Evolutionary conservation across 2,888 invertebrate species (phyloP), one percentile per base, ranked within the genome.

Genomic region (Caenorhabditis sp.): DNA sequence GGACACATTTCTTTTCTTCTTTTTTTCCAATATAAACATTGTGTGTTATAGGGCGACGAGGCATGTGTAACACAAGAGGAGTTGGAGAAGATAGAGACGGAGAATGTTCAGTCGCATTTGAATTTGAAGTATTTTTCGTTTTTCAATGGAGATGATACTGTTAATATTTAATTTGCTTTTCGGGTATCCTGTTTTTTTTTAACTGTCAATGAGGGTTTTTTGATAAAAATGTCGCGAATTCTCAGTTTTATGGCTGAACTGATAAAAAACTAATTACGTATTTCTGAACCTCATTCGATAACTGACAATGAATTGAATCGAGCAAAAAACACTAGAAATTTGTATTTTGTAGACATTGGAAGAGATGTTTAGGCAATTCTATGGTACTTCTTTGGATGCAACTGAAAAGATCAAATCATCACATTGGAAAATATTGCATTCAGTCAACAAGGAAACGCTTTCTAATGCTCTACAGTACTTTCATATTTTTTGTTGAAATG

Each of bases 141-240:
- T 65, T 86, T 85, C 72, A 86, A 86, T 59, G 86, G 86, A n/a
- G 76, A 89, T 54, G 90, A 77, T 62, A 71, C 84, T 12, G 79
- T 84, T n/a, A 84, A 83, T 21, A 76, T 82, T 38, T 59, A 20
- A 59, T 31, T 31, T 31, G 31, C 10, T 20, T 14, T 12, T 43
- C 43, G 43, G 43, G 43, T 43, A 43, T 43, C 43, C 17, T 43
- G 12, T 43, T 43, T 43, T 36, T 8, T 8, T 43, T 43, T 12
- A 3, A 17, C 43, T 43, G 12, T 43, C 17, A 17, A 10, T 43
- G 17, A 43, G 3, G 17, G 14, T 43, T 43, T 36, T 43, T 43
- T 17, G 43, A 43, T 43, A 43, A 43, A 43, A 43, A 43, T 43
- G 12, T 43, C 7, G 12, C 17, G 43, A 17, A 43, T 43, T 17